Evolutionary conservation across 2,113 vertebrate genomes (phyloP).

Genomic region (Daboia siamensis): DNA sequence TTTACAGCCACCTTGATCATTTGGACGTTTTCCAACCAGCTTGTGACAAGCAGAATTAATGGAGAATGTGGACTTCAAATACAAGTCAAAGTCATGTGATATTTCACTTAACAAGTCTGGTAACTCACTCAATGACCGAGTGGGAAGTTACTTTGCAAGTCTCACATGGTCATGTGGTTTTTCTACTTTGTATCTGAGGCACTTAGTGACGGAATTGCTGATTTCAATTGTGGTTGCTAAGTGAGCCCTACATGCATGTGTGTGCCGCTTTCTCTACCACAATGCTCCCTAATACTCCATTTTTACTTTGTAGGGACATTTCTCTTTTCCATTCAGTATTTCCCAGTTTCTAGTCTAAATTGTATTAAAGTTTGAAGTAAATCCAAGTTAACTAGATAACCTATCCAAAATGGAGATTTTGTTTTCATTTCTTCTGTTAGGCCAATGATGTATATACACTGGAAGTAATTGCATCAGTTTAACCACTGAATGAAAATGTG

Average conservation of each 20-base stretch:
- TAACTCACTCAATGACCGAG: neutral
- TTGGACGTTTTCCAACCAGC: neutral
- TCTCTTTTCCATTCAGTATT: neutral
- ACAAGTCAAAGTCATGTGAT: neutral
- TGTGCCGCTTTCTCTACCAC: neutral
- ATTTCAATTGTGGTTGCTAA: neutral
- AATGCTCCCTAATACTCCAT: neutral
- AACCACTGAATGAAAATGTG: constrained; percentile 59
- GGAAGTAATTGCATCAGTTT: constrained; percentile 16
- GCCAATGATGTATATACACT: constrained; percentile 8
- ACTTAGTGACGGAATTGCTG: neutral
- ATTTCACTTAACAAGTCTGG: neutral
- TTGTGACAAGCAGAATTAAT: neutral
- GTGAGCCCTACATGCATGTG: neutral
- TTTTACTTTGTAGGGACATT: neutral
- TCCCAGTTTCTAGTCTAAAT: constrained; percentile 7
- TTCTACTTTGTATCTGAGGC: neutral
- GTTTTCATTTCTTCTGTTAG: constrained; percentile 41
- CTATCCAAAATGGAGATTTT: neutral
- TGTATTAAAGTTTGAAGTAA: neutral
- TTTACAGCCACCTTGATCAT: neutral
- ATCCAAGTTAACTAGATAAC: neutral
- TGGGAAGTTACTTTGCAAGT: neutral
- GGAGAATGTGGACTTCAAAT: neutral
- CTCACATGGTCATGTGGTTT: neutral